Evolutionary conservation across 2,113 vertebrate genomes (phyloP), one percentile per base, ranked within the genome.

Genomic region (Diadophis punctatus): DNA sequence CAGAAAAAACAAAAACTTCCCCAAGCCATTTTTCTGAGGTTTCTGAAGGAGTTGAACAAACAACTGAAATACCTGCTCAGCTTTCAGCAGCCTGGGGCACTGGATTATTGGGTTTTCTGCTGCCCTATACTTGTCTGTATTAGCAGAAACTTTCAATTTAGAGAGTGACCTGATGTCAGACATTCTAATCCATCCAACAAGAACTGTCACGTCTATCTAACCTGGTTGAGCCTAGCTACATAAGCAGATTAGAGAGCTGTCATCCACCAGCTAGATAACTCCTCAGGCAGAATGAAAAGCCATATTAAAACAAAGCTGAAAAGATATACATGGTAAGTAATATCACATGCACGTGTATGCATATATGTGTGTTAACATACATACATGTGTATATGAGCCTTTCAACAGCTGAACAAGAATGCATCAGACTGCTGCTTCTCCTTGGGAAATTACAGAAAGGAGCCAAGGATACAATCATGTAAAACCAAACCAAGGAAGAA

Each of bases 211-310:
- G 52, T 93, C 90, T 90, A 96, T 96, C 92, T 96, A 94, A 97
- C 96, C 97, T 97, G 94, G 91, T 95, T 95, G 91, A 87, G 4
- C 86, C 88, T 46, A 94, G 3, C 95, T 95, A 90, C 91, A 94
- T 95, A 97, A 97, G 94, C 88, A 97, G 96, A 97, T 97, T 95
- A 97, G 94, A 92, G 95, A 95, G 96, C 94, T 53, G 46, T 93
- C 91, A 14, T 86, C 87, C 88, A 90, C 92, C n/a, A 93, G 12
- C 43, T 91, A 34, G 93, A 56, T 91, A 90, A 86, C 91, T 94
- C 91, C 95, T 95, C 93, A 91, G 22, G 94, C 92, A 95, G 88
- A 86, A 95, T 94, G 93, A 95, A 95, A 92, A 0, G 0, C 30
- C 90, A 60, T 68, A 90, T 95, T 95, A 95, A 97, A 97, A 95